Conservation (phyloP, 2,797 vertebrate species). For the Benthosema pterotum region DNA sequence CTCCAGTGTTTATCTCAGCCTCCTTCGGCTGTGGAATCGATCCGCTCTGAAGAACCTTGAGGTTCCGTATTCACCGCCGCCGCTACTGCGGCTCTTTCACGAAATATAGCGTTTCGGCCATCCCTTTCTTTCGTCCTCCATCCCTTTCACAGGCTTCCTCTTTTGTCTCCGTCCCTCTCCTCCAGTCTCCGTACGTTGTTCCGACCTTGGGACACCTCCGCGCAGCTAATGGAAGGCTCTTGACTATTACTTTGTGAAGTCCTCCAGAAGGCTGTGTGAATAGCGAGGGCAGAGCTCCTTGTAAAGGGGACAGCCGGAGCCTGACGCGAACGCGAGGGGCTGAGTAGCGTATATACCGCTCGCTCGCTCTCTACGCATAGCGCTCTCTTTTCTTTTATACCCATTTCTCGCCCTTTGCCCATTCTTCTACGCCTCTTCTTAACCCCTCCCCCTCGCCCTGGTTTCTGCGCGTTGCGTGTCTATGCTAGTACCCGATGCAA, state of each 20-base stretch:
- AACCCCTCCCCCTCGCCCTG: too few species aligned
- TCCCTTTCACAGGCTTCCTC: slow-evolving; percentile 18
- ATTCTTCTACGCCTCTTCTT: too few species aligned
- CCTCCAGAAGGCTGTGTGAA: slow-evolving; percentile 29
- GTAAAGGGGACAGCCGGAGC: too few species aligned
- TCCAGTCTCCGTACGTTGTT: slow-evolving; percentile 12
- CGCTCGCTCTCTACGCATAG: too few species aligned
- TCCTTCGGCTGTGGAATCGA: slow-evolving; percentile 51
- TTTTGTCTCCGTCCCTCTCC: slow-evolving; percentile 40
- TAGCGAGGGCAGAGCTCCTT: too few species aligned
- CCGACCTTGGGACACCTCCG: too few species aligned
- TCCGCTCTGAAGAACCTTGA: slow-evolving; percentile 67
- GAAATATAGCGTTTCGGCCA: slow-evolving; percentile 37
- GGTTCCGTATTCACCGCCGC: slow-evolving; percentile 35
- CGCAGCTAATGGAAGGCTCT: slow-evolving; percentile 16
- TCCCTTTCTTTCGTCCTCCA: slow-evolving; percentile 42
- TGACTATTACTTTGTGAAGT: slow-evolving; percentile 51
- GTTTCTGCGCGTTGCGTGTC: too few species aligned
- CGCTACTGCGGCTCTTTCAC: slow-evolving; percentile 18
- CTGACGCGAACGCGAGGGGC: too few species aligned
- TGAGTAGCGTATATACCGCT: too few species aligned
- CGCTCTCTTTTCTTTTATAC: too few species aligned
- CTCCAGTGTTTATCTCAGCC: slow-evolving; percentile 47
- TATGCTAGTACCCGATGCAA: too few species aligned
- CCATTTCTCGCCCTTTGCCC: too few species aligned